A percentile compares a stretch with the other conserved stretches of the same genome.
Conservation (phyloP, 2,113 vertebrate species). For the Proteles cristata region DNA sequence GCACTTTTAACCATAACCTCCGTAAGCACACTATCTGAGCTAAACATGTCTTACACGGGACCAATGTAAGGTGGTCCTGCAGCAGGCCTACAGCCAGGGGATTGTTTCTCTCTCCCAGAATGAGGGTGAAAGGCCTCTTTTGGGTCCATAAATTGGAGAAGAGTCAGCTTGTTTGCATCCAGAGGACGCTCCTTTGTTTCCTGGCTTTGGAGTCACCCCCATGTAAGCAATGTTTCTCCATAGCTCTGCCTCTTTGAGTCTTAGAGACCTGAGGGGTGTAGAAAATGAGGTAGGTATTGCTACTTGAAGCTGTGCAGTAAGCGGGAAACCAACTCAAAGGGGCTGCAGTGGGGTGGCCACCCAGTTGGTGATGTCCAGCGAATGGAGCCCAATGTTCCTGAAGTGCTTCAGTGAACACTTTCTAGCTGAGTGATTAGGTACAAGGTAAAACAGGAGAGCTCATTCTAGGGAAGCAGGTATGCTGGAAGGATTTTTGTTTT, state of each 20-base stretch:
- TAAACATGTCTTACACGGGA: not conserved
- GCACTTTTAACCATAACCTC: not conserved
- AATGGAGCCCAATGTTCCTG: not conserved
- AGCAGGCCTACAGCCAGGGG: not conserved
- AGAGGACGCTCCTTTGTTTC: not conserved
- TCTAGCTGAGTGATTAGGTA: not conserved
- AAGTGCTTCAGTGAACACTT: not conserved
- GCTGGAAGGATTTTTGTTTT: not conserved
- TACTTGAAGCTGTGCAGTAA: not conserved
- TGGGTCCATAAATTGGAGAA: not conserved
- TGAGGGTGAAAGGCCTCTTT: not conserved
- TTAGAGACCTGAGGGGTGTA: not conserved
- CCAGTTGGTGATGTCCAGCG: not conserved
- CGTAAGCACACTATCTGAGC: not conserved
- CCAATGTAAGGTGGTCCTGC: accelerated
- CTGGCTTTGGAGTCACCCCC: not conserved
- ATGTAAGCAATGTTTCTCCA: not conserved
- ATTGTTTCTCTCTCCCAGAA: not conserved
- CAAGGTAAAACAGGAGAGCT: not conserved
- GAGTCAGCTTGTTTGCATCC: not conserved
- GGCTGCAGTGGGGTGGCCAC: accelerated
- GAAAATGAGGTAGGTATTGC: not conserved
- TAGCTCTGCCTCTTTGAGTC: not conserved
- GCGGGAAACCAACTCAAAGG: not conserved
- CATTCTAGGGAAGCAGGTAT: not conserved